Base-by-base conservation (phyloP, 2,888 invertebrate genomes). In the Andricus curvator region DNA sequence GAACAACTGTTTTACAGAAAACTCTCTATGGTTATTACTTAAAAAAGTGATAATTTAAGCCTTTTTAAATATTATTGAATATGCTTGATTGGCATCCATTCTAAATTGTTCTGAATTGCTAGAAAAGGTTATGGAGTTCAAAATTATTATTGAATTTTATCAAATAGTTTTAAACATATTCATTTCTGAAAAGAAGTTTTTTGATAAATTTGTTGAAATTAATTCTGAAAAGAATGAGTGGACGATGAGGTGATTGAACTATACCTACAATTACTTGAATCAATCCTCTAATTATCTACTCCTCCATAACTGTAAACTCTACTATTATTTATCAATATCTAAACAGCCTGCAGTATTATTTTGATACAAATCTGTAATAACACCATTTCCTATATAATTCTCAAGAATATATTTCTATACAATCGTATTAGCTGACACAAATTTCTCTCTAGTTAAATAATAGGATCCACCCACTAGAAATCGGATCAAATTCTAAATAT, bases 401-500 rank as follows among this genome's bases (percentile, higher is more conserved):
- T 74, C n/a, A 51, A 74, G 11, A 51, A 51, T 51, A 20, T 56
- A 48, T 74, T 56, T 29, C 70, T 70, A 6, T 29, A 25, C 74
- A 56, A 70, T 70, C 48, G 22, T 25, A 29, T 29, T 17, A 70
- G 51, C 48, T 25, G 48, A 70, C 22, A 51, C 51, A 4, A 70
- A 70, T 70, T 48, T 70, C 70, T 70, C 25, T 70, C 25, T 11
- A 51, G 70, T 70, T 70, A 51, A 70, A 70, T 70, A 70, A 70
- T 51, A 68, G 44, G 17, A 44, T 48, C 70, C 70, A 25, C 48
- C 29, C 48, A 70, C 70, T 74, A 74, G 74, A 74, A 74, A 74
- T 74, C 56, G 51, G 74, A 74, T 74, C 56, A 33, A 70, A 74
- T 51, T 74, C 51, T 51, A 56, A 74, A 74, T 74, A 56, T 74